Evolutionary conservation across 64 coral and sea anemone species (phyloP).

Genomic region (Stylophora pistillata): DNA sequence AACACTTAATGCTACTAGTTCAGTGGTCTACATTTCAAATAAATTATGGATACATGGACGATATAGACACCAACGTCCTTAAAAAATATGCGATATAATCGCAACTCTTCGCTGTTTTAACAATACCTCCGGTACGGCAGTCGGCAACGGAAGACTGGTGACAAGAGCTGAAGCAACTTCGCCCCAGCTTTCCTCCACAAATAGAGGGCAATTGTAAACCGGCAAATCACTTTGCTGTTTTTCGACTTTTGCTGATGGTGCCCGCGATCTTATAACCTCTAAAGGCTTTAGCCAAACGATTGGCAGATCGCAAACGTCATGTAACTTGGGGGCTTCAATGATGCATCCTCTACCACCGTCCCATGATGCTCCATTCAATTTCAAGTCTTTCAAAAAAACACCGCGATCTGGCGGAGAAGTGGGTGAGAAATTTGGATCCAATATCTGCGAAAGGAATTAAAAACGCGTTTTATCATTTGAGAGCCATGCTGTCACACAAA

Average conservation of each 20-base stretch:
- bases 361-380: conserved; percentile 42
- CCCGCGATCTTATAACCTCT: conserved; percentile 28
- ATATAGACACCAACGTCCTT: not conserved
- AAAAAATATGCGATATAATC: not conserved
- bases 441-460: conserved; percentile 10
- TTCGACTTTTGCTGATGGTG: conserved; percentile 6
- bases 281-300: conserved; percentile 34
- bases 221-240: not conserved
- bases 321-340: not conserved
- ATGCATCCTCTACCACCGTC: conserved; percentile 3
- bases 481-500: not conserved
- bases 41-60: not conserved
- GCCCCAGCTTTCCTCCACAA: not conserved
- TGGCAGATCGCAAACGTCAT: conserved; percentile 16
- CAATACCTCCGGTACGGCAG: not conserved
- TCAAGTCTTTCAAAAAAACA: conserved; percentile 19
- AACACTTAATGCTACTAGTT: not conserved
- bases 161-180: not conserved
- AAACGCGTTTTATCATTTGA: not conserved
- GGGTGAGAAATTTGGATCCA: conserved; percentile 1
- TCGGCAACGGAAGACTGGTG: conserved; percentile 32
- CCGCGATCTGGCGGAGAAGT: conserved; percentile 31
- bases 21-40: not conserved
- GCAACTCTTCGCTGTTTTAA: conserved; percentile 28
- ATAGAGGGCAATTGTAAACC: conserved; percentile 44